phyloP scores from a whole-genome alignment of 2,888 invertebrate species.

The Drosophila longiperda region DNA sequence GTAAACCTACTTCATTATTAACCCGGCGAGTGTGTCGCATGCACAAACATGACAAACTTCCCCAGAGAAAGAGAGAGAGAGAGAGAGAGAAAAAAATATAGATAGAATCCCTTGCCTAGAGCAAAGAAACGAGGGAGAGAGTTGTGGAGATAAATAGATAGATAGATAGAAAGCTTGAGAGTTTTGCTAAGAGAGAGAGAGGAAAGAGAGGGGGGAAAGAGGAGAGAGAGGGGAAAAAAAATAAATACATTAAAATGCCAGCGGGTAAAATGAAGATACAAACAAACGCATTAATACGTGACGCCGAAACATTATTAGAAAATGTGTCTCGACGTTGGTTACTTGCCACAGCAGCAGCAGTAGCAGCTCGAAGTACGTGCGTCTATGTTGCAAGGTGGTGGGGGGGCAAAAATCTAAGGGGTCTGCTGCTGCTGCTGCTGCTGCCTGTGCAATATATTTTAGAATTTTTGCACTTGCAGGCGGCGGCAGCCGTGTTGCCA shows the following conservation, averaged over 20 bases:
- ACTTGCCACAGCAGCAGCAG: slow-evolving; percentile 46
- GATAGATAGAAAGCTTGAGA: not conserved
- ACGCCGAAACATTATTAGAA: slow-evolving; percentile 79
- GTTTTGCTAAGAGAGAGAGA: not conserved
- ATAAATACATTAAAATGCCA: slow-evolving; percentile 83
- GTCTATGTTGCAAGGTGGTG: slow-evolving; percentile 50
- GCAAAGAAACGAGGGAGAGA: slow-evolving; percentile 5
- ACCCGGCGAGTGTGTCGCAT: slow-evolving; percentile 79
- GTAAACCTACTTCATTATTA: slow-evolving; percentile 79
- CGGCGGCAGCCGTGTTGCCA: slow-evolving; percentile 2
- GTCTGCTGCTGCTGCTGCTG: slow-evolving; percentile 15
- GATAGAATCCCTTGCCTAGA: slow-evolving; percentile 1
- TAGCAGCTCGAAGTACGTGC: slow-evolving; percentile 55
- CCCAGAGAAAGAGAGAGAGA: slow-evolving; percentile 26
- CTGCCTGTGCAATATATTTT: slow-evolving; percentile 70
- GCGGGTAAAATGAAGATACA: slow-evolving; percentile 83
- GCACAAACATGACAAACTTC: slow-evolving; percentile 71
- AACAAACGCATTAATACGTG: slow-evolving; percentile 84
- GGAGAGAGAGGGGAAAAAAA: slow-evolving; percentile 43
- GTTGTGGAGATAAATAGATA: not conserved
- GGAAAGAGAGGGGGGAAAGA: not conserved
- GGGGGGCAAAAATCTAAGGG: slow-evolving; percentile 5
- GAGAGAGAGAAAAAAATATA: not conserved
- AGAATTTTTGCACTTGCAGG: slow-evolving; percentile 67
- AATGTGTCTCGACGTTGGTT: slow-evolving; percentile 79